A percentile compares a stretch with the other conserved stretches of the same genome.
These are phyloP conservation scores for Linnaemya vulpina DNA, from an alignment of 2,888 invertebrate genomes.

Conservation along the genomic window DNA sequence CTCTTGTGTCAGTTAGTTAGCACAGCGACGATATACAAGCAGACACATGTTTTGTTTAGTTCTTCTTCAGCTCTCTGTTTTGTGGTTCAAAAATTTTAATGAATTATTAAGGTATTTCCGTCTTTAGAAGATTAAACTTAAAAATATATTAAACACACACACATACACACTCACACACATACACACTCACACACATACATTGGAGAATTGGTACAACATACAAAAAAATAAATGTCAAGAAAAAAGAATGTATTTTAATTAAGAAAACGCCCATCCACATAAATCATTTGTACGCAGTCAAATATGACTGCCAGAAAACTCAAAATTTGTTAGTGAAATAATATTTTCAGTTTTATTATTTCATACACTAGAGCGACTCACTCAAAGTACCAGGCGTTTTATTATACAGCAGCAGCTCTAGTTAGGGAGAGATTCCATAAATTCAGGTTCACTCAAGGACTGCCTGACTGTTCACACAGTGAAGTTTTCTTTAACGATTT, in stretches of 20 bases:
- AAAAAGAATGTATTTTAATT: conserved; percentile 56
- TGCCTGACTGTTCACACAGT: no score
- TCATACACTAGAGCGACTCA: conserved; percentile 1
- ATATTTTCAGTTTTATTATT: conserved; percentile 37
- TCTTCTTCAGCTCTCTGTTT: conserved; percentile 11
- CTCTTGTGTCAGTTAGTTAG: no score
- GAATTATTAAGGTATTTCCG: conserved; percentile 67
- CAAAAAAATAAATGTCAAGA: not conserved
- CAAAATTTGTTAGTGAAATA: conserved; percentile 34
- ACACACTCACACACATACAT: not conserved
- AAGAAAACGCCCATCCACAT: conserved; percentile 57
- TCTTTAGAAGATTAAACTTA: conserved; percentile 43
- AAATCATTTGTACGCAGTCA: conserved; percentile 65
- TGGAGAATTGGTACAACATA: not conserved
- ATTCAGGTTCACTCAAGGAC: no score
- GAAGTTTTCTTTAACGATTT: no score
- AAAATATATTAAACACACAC: not conserved
- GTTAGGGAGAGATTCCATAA: no score
- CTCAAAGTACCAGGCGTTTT: not conserved
- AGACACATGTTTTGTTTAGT: not conserved
- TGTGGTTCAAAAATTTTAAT: conserved; percentile 23
- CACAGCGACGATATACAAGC: no score
- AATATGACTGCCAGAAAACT: conserved; percentile 34
- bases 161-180: not conserved
- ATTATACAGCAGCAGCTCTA: no score